Conservation (phyloP, 35 echinoderm and acorn worm species). For the Chiridota heheva region DNA sequence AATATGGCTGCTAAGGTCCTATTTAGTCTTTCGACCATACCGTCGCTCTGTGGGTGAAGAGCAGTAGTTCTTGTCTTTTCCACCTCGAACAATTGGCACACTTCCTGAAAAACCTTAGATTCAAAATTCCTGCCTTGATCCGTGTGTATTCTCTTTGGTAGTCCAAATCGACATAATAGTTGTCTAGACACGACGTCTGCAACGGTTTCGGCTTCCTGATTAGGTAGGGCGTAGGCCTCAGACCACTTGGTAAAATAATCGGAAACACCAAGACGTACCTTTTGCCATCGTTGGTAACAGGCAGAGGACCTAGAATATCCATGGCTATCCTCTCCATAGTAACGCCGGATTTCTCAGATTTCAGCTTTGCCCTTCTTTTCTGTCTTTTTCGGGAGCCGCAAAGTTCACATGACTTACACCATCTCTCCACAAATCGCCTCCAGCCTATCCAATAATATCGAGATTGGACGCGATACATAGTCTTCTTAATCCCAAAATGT, state of each 20-base stretch:
- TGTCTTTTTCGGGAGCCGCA: not conserved
- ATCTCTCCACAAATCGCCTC: not conserved
- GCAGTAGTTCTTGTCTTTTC: constrained; percentile 55
- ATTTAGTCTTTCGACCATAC: constrained; percentile 57
- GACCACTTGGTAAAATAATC: constrained; percentile 77
- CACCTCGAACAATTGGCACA: constrained; percentile 49
- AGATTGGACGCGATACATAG: constrained; percentile 12
- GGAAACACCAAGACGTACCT: constrained; percentile 41
- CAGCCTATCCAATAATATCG: constrained; percentile 32
- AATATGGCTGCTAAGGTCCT: constrained; percentile 36
- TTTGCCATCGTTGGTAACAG: constrained; percentile 22
- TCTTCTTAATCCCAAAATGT: constrained; percentile 39
- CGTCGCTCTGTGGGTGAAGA: constrained; percentile 46
- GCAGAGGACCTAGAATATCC: constrained; percentile 52
- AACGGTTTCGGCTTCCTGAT: constrained; percentile 55
- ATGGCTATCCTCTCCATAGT: constrained; percentile 60
- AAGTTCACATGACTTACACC: constrained; percentile 1
- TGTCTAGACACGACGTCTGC: constrained; percentile 10
- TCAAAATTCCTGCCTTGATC: constrained; percentile 72
- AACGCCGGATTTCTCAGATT: not conserved
- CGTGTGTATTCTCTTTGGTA: constrained; percentile 34
- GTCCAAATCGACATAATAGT: constrained; percentile 34
- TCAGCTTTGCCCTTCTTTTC: not conserved
- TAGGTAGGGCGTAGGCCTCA: constrained; percentile 41
- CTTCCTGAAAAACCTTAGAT: constrained; percentile 34